phyloP scores from a whole-genome alignment of 2,888 invertebrate species.

The Dinocampus coccinellae region DNA sequence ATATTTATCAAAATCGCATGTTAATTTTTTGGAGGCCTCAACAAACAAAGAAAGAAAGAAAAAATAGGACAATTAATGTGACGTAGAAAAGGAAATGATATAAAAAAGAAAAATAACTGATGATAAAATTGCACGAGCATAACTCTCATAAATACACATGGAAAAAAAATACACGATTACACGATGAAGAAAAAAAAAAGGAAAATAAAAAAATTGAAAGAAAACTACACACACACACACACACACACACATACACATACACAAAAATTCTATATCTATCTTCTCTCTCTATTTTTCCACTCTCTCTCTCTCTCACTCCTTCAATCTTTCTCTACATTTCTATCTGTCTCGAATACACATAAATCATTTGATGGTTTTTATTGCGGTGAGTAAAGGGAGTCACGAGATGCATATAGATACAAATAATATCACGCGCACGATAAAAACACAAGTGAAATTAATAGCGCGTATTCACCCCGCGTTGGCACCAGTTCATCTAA shows the following conservation, averaged over 20 bases:
- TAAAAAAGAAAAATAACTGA: conserved; percentile 20
- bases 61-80: background rate
- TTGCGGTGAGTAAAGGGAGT: conserved; percentile 31
- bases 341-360: conserved; percentile 8
- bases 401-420: conserved; percentile 32
- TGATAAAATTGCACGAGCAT: conserved; percentile 6
- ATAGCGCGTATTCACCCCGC: conserved; percentile 28
- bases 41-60: too few relatives aligned
- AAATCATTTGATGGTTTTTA: conserved; percentile 11
- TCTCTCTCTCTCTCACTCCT: background rate
- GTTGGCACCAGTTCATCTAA: conserved; percentile 24
- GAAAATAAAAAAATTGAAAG: too few relatives aligned
- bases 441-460: conserved; percentile 31
- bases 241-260: conserved; percentile 5
- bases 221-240: too few relatives aligned
- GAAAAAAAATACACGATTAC: too few relatives aligned
- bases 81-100: conserved; percentile 17
- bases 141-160: conserved; percentile 20
- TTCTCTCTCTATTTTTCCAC: background rate
- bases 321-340: background rate
- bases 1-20: background rate
- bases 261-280: conserved; percentile 7
- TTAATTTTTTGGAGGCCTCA: background rate
- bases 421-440: conserved; percentile 36
- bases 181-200: too few relatives aligned